Conservation (phyloP, 2,113 vertebrate genomes). For the Eptesicus fuscus region DNA sequence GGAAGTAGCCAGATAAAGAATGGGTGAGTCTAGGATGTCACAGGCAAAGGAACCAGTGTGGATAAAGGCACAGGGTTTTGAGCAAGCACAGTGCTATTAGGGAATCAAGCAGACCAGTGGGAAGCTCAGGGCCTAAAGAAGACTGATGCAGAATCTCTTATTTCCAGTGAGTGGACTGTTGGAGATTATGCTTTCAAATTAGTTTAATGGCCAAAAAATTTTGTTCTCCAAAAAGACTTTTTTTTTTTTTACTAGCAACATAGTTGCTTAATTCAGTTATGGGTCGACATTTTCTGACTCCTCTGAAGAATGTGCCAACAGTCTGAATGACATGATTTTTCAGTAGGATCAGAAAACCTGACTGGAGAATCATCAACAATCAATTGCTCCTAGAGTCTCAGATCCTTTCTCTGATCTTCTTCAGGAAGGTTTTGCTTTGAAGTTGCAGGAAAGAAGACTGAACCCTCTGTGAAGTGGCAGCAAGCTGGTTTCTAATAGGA, state of each 20-base stretch:
- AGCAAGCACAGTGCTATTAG: neutral
- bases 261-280: neutral
- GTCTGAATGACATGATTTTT: neutral
- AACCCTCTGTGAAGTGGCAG: neutral
- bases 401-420: slow-evolving; percentile 4
- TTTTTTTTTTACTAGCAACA: neutral
- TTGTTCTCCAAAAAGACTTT: slow-evolving; percentile 6
- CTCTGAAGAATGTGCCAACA: neutral
- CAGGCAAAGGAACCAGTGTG: neutral
- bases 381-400: neutral
- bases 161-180: neutral
- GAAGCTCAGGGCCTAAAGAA: neutral
- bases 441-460: neutral
- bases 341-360: neutral
- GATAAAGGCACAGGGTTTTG: neutral
- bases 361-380: neutral
- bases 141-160: neutral
- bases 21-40: neutral
- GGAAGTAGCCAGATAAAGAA: neutral
- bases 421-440: neutral
- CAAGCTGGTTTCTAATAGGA: slow-evolving; percentile 11
- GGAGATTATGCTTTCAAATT: neutral
- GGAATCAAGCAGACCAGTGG: neutral
- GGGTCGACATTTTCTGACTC: neutral
- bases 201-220: neutral